Percentiles rank a stretch among this genome's conserved stretches.
Conservation (phyloP, 2,113 vertebrate genomes). For the Chrysochloris asiatica region DNA sequence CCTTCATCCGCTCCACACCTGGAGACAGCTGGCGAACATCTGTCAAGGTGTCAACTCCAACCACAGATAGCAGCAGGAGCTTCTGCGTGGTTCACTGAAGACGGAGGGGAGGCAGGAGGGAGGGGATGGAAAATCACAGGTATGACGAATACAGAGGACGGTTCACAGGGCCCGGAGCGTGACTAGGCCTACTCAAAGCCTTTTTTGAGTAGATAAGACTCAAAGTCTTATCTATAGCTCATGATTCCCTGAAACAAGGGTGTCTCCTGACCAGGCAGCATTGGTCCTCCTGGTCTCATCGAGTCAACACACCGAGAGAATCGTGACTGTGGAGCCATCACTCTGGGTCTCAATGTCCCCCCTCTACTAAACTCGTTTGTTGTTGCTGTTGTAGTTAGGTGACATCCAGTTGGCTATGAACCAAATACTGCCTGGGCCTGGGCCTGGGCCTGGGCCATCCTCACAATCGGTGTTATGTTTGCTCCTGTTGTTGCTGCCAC, state of each 20-base stretch:
- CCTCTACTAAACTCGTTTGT: background rate
- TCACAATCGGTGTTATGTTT: too few relatives aligned
- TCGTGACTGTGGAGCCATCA: background rate
- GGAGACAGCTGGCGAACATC: background rate
- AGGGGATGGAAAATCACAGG: constrained; percentile 39
- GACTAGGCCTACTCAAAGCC: background rate
- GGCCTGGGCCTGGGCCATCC: too few relatives aligned
- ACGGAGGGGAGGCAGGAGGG: background rate
- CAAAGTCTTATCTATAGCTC: background rate
- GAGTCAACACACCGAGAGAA: background rate
- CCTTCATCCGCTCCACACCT: background rate
- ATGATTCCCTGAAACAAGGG: rapidly evolving
- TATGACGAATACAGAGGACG: background rate
- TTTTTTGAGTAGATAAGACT: too few relatives aligned
- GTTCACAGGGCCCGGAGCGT: background rate
- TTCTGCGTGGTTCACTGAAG: background rate
- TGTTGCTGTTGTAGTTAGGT: too few relatives aligned
- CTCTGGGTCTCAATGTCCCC: too few relatives aligned
- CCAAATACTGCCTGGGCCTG: too few relatives aligned
- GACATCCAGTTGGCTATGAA: too few relatives aligned
- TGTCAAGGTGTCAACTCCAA: constrained; percentile 28
- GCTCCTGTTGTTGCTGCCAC: too few relatives aligned
- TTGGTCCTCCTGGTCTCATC: background rate
- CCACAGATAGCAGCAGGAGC: background rate
- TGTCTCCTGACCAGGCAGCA: background rate